These are phyloP conservation scores for Cephus nigrinus DNA, from an alignment of 2,888 invertebrate genomes.

Conservation along the genomic window DNA sequence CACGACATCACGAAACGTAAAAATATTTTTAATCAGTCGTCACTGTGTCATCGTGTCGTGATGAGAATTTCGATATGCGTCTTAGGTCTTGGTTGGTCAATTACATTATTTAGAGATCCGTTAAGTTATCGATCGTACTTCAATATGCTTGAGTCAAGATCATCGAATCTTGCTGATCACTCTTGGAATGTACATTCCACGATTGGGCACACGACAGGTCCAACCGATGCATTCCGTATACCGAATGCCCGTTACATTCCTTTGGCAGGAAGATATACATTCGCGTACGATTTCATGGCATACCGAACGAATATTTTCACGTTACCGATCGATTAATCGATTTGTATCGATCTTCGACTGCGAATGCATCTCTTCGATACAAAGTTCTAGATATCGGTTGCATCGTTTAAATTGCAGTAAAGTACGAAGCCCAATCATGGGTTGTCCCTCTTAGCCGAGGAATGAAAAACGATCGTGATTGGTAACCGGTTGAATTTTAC, in stretches of 20 bases:
- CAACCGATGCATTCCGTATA: not conserved
- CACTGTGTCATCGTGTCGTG: constrained; percentile 2
- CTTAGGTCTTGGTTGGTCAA: not conserved
- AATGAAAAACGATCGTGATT: constrained; percentile 30
- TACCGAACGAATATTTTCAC: not conserved
- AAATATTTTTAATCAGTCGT: not conserved
- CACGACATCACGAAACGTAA: not conserved
- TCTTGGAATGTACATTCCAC: not conserved
- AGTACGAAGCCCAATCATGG: constrained; percentile 8
- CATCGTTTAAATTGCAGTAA: not conserved
- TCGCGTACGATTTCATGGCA: not conserved
- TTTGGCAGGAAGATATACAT: not conserved
- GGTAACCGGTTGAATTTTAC: constrained; percentile 26
- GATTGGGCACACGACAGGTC: not conserved
- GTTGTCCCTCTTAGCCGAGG: constrained; percentile 23
- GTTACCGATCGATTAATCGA: not conserved
- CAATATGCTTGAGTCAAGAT: not conserved
- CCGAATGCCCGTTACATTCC: constrained; percentile 3
- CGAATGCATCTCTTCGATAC: not conserved
- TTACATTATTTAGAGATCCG: not conserved
- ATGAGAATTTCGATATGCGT: not conserved
- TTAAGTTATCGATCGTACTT: not conserved
- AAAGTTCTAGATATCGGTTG: not conserved
- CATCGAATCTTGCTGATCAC: not conserved
- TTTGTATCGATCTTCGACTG: not conserved